phyloP scores from a whole-genome alignment of 1,140 invertebrate species.

The Carcinoscorpius rotundicauda region DNA sequence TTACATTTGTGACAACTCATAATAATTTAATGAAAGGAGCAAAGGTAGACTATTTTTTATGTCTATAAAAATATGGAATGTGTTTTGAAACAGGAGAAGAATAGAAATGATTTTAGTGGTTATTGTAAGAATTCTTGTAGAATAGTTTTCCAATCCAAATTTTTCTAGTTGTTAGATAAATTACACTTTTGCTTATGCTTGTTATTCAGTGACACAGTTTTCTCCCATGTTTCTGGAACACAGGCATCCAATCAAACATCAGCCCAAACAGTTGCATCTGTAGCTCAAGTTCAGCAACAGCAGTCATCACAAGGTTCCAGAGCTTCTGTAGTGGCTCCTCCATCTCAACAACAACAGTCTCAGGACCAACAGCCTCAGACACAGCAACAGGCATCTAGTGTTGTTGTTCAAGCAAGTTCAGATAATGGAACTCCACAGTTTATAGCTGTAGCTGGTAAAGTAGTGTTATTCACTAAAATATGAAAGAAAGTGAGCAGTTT shows the following conservation, averaged over 20 bases:
- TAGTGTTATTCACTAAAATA: neutral
- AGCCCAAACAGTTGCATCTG: neutral
- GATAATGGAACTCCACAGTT: conserved; percentile 10
- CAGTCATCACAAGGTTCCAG: conserved; percentile 3
- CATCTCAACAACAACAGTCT: neutral
- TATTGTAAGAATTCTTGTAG: too few species aligned
- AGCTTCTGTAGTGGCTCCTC: conserved; percentile 4
- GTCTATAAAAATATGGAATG: too few species aligned
- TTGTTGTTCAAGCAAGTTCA: conserved; percentile 12
- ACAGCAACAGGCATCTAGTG: conserved; percentile 1
- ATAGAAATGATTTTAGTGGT: too few species aligned
- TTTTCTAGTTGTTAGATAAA: too few species aligned
- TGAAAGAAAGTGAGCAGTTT: neutral
- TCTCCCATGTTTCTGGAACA: conserved; percentile 1
- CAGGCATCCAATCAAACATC: neutral
- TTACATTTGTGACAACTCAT: too few species aligned
- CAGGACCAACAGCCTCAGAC: conserved; percentile 7
- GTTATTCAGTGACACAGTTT: too few species aligned
- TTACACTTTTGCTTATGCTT: too few species aligned
- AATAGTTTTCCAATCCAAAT: too few species aligned
- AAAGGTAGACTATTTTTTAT: too few species aligned
- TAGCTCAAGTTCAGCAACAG: neutral
- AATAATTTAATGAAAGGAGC: too few species aligned
- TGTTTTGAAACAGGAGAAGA: too few species aligned
- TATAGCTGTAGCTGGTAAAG: conserved; percentile 16